phyloP scores from a whole-genome alignment of 2,113 vertebrate genomes.

The Argyrosomus japonicus region DNA sequence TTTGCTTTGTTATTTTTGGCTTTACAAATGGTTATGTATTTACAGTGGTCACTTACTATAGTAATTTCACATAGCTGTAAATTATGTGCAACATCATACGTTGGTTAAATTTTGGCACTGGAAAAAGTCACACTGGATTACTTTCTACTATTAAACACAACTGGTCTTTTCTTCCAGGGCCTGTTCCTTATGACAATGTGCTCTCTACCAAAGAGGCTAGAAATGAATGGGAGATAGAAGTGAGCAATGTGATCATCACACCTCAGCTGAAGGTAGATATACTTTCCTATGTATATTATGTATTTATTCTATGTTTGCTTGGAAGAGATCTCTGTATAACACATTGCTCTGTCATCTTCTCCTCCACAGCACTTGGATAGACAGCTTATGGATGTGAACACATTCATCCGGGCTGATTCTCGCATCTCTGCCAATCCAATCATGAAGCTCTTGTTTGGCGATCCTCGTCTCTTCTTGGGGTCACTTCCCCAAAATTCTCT shows the following conservation, averaged over 20 bases:
- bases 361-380: conserved; percentile 85
- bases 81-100: not conserved
- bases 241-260: conserved; percentile 80
- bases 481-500: conserved; percentile 81
- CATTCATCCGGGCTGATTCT: conserved; percentile 85
- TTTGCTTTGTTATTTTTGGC: not conserved
- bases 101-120: not conserved
- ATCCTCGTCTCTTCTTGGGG: conserved; percentile 85
- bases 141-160: not conserved
- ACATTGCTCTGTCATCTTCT: not conserved
- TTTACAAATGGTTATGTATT: not conserved
- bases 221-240: conserved; percentile 89
- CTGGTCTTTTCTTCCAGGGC: conserved; percentile 75
- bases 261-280: conserved; percentile 86
- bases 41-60: not conserved
- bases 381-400: conserved; percentile 83
- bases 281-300: not conserved
- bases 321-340: not conserved
- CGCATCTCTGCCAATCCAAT: conserved; percentile 88
- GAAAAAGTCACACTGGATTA: not conserved
- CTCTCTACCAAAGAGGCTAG: conserved; percentile 87
- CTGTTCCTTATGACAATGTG: conserved; percentile 62
- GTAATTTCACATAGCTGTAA: not conserved
- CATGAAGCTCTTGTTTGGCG: conserved; percentile 88
- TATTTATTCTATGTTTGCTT: not conserved